Conservation (phyloP, 2,797 vertebrate genomes). For the Bradypodion ventrale region DNA sequence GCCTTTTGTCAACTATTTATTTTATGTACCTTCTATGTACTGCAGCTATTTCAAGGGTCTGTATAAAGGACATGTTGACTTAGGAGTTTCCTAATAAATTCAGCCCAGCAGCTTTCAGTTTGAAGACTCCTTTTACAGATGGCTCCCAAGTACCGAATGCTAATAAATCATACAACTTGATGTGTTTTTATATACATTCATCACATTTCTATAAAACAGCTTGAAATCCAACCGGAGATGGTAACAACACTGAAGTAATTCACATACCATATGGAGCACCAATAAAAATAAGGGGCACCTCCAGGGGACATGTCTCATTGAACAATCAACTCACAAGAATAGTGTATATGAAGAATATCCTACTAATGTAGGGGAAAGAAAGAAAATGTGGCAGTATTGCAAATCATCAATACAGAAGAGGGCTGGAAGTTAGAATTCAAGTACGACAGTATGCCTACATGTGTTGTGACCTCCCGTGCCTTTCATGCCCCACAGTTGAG, state of each 20-base stretch:
- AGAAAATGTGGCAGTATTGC: background rate
- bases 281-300: too few species aligned
- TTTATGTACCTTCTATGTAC: slow-evolving; percentile 63
- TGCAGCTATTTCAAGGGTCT: slow-evolving; percentile 74
- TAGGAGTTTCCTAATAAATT: background rate
- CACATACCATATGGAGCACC: background rate
- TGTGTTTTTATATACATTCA: slow-evolving; percentile 12
- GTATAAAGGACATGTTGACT: slow-evolving; percentile 44
- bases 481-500: background rate
- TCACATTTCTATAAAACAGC: background rate
- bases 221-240: background rate
- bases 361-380: too few species aligned
- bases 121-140: slow-evolving; percentile 34
- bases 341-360: too few species aligned
- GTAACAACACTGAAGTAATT: background rate
- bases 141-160: slow-evolving; percentile 22
- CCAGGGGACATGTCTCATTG: background rate
- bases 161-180: slow-evolving; percentile 51
- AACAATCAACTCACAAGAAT: background rate
- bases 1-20: slow-evolving; percentile 51
- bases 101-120: slow-evolving; percentile 35
- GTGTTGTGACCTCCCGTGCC: background rate
- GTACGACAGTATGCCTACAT: background rate
- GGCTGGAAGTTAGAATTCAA: background rate
- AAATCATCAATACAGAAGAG: background rate